phyloP scores from a whole-genome alignment of 2,797 vertebrate species.

The Pitangus sulphuratus region DNA sequence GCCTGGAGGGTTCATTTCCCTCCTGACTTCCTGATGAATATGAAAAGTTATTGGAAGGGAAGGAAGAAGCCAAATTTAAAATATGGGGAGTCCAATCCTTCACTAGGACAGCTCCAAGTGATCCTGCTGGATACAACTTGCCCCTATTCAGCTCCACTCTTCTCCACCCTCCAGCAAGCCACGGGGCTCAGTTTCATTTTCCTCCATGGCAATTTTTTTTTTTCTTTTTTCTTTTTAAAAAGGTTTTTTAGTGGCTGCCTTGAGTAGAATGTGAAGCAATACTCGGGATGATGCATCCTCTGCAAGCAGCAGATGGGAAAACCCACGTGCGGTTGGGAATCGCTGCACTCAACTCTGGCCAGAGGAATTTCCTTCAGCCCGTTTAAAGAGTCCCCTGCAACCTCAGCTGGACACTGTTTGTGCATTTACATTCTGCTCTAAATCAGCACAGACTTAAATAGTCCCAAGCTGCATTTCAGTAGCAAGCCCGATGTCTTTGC shows the following conservation, averaged over 20 bases:
- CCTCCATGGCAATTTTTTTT: rapidly evolving
- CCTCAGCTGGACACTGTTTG: neutral
- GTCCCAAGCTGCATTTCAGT: slow-evolving; percentile 4
- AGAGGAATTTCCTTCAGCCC: neutral
- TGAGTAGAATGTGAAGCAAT: rapidly evolving
- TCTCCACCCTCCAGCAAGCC: neutral
- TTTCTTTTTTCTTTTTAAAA: neutral
- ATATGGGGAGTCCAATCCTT: rapidly evolving
- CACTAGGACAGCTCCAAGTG: rapidly evolving
- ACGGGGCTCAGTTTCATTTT: neutral
- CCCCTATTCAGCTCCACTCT: neutral
- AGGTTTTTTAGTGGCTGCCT: neutral
- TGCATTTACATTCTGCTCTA: neutral
- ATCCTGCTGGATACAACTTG: rapidly evolving
- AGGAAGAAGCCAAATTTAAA: neutral
- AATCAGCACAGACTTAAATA: neutral
- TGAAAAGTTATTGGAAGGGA: neutral
- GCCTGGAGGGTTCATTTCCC: neutral
- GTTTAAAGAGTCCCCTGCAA: neutral
- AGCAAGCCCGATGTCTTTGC: neutral
- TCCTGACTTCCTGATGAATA: neutral
- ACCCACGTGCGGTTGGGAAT: rapidly evolving
- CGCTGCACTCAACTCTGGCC: neutral
- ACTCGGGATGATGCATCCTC: rapidly evolving
- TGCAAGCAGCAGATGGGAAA: neutral